Evolutionary conservation across 2,797 vertebrate species (phyloP).

Genomic region (Leptodactylus fallax): DNA sequence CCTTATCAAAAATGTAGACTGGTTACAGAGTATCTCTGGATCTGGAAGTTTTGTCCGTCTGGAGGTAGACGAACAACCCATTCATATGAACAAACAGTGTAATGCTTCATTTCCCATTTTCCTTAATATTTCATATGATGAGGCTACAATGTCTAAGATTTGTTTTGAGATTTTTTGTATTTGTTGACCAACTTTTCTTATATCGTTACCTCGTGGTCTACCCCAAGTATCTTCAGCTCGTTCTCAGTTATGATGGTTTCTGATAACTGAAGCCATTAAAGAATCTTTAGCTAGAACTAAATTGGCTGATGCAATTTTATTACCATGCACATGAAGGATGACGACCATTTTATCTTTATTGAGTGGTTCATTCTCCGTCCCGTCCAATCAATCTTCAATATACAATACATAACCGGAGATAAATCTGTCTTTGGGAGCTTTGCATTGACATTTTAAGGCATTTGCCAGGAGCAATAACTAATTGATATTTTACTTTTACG

Average conservation of each 20-base stretch:
- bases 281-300: background rate
- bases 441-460: conserved; percentile 45
- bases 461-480: conserved; percentile 31
- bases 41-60: too few species aligned
- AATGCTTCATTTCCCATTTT: too few species aligned
- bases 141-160: background rate
- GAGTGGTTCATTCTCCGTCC: conserved; percentile 14
- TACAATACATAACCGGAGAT: conserved; percentile 5
- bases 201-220: background rate
- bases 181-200: background rate
- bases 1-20: too few species aligned
- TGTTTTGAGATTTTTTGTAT: background rate
- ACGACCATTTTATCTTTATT: conserved; percentile 20
- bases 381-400: conserved; percentile 31
- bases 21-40: too few species aligned
- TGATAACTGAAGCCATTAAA: background rate
- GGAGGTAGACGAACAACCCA: too few species aligned
- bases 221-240: too few species aligned
- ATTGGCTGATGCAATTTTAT: background rate
- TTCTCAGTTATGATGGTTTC: background rate
- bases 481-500: conserved; percentile 36
- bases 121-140: too few species aligned
- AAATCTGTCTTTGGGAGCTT: conserved; percentile 4
- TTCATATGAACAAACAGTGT: too few species aligned
- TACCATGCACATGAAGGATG: background rate